A percentile compares a stretch with the other conserved stretches of the same genome.
These are phyloP conservation scores for Elysia crispata DNA, from an alignment of 2,888 invertebrate genomes.

Conservation along the genomic window DNA sequence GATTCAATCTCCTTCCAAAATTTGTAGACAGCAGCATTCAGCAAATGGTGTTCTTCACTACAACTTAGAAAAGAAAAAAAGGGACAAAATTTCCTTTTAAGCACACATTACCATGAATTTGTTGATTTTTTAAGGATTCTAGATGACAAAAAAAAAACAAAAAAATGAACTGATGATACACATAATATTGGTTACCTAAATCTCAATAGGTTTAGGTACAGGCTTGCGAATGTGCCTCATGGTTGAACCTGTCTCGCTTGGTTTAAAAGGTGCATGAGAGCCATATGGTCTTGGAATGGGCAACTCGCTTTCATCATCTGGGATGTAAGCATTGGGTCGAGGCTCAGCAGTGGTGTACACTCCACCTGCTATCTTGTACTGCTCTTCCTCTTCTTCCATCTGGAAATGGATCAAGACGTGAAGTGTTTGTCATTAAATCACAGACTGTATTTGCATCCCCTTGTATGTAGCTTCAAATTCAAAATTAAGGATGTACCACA, in stretches of 20 bases:
- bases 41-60: no score
- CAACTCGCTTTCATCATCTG: conserved; percentile 76
- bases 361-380: conserved; percentile 75
- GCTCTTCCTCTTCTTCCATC: conserved; percentile 74
- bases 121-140: no score
- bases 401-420: conserved; percentile 50
- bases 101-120: no score
- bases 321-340: conserved; percentile 78
- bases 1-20: no score
- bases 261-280: conserved; percentile 77
- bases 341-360: conserved; percentile 76
- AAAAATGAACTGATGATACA: no score
- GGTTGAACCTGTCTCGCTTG: conserved; percentile 74
- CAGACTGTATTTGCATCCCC: no score
- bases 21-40: no score
- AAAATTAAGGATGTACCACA: no score
- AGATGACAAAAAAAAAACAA: no score
- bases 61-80: no score
- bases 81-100: no score
- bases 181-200: conserved; percentile 57
- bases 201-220: conserved; percentile 77
- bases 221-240: conserved; percentile 78
- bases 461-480: no score
- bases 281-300: conserved; percentile 78
- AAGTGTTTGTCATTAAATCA: not conserved